Evolutionary conservation across 2,113 vertebrate species (phyloP), one percentile per base, ranked within the genome.

Genomic region (Cyanoliseus patagonus): DNA sequence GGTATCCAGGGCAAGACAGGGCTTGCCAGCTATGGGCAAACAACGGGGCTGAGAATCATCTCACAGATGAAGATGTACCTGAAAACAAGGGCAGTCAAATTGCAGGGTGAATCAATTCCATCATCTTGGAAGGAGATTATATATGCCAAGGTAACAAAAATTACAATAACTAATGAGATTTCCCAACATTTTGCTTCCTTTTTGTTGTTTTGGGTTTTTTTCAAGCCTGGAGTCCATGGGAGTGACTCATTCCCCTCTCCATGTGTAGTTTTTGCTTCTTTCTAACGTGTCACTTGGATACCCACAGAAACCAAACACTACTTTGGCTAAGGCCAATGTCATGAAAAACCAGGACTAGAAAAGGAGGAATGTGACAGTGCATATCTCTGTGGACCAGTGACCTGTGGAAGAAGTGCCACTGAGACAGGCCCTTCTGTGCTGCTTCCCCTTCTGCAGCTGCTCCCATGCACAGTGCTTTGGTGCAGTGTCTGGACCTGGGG

Each of bases 81-180:
- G 17, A 51, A 17, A 55, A 31, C 20, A 33, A 49, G 59, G 19
- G 33, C 55, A 33, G 27, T 11, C 4, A 2, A 20, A 42, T 3
- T 24, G 64, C 66, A 12, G 44, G 44, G 27, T 2, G 4, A 77
- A 52, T 19, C 30, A 5, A 22, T 57, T 66, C 53, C 4, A 1
- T 9, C 3, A 0, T 10, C 25, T 24, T 25, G 18, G 37, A 4
- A 72, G 25, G 31, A 82, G 33, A 52, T 0, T 31, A 41, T 15
- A 41, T 33, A 59, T 15, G 28, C 39, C 28, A 53, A 22, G 8
- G 67, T 59, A 59, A 85, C 33, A 69, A 27, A 52, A 62, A 30
- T 6, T 2, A 46, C 41, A 49, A 17, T 46, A 70, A 74, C 30
- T 3, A 18, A 57, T 30, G 27, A 52, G 30, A 39, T 24, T 31